phyloP scores from a whole-genome alignment of 2,113 vertebrate genomes.

The Microtus oregoni region DNA sequence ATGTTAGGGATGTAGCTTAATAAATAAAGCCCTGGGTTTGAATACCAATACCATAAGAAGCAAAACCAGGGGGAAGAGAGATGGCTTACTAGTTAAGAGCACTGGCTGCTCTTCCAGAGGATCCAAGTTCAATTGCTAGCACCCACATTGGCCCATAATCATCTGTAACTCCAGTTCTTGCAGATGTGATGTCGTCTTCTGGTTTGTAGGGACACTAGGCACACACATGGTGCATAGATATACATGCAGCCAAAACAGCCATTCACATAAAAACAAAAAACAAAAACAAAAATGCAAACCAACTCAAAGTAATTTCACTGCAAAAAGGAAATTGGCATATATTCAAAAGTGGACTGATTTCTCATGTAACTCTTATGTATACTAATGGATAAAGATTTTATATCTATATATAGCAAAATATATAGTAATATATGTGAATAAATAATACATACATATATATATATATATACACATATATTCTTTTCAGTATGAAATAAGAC shows the following conservation, averaged over 20 bases:
- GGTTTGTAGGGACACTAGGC: neutral
- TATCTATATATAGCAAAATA: neutral
- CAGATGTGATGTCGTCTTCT: neutral
- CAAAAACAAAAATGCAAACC: neutral
- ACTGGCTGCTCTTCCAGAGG: neutral
- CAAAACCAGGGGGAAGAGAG: neutral
- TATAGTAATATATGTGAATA: neutral
- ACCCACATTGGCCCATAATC: neutral
- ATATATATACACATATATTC: neutral
- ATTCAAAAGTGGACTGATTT: neutral
- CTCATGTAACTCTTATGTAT: neutral
- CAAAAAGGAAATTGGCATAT: neutral
- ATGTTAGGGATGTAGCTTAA: neutral
- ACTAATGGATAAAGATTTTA: slow-evolving; percentile 2
- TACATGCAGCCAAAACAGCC: neutral
- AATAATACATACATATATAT: neutral
- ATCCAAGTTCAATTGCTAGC: neutral
- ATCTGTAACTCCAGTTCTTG: neutral
- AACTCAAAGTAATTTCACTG: neutral
- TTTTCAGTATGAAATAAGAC: slow-evolving; percentile 24
- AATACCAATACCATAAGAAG: neutral
- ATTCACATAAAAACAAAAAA: neutral
- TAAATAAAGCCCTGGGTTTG: neutral
- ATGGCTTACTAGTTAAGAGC: neutral
- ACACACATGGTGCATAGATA: neutral